phyloP scores from a whole-genome alignment of 2,888 invertebrate genomes.

The Pachydiplax longipennis region DNA sequence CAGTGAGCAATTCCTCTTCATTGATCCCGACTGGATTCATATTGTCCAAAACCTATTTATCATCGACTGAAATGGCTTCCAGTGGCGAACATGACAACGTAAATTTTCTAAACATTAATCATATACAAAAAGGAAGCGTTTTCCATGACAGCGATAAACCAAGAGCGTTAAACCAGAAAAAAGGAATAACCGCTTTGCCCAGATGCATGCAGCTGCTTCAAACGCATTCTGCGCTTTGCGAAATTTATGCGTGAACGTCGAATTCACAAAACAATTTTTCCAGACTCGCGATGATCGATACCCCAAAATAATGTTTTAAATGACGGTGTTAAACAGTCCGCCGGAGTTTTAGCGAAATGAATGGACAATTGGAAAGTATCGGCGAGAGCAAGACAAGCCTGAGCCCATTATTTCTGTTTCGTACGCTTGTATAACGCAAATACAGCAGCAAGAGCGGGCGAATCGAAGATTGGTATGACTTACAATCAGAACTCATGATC shows the following conservation, averaged over 20 bases:
- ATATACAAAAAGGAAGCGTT: constrained; percentile 43
- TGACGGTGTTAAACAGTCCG: constrained; percentile 32
- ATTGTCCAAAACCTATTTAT: constrained; percentile 43
- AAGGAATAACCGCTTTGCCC: constrained; percentile 28
- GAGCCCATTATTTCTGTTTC: neutral
- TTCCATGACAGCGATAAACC: constrained; percentile 42
- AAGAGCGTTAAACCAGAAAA: constrained; percentile 33
- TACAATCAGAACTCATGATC: too few species aligned
- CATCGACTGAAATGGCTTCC: constrained; percentile 40
- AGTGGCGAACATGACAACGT: constrained; percentile 28
- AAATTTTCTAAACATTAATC: constrained; percentile 44
- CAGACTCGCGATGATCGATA: constrained; percentile 24
- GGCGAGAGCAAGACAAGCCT: neutral
- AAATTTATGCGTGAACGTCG: constrained; percentile 42
- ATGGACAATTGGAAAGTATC: neutral
- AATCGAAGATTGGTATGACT: too few species aligned
- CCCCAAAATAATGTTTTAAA: constrained; percentile 39
- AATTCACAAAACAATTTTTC: constrained; percentile 33
- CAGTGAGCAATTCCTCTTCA: constrained; percentile 31
- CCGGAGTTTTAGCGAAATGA: neutral
- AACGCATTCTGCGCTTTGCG: constrained; percentile 30
- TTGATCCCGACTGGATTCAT: constrained; percentile 44
- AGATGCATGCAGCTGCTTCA: constrained; percentile 24
- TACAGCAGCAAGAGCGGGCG: too few species aligned
- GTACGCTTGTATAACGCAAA: neutral